Conservation (phyloP, 2,113 vertebrate genomes). For the Nannobrachium achirus region DNA sequence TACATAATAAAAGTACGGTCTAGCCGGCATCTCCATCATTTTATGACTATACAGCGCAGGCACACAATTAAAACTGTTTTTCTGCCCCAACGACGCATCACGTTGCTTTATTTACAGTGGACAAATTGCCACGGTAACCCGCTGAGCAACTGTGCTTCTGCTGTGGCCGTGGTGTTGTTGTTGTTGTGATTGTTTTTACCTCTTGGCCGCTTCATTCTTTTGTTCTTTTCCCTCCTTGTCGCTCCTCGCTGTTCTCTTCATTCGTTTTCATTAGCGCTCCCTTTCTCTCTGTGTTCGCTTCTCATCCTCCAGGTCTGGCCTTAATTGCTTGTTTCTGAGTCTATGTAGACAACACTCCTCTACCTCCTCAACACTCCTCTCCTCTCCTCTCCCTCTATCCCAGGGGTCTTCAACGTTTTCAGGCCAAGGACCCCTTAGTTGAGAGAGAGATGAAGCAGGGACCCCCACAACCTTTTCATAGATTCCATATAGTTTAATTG, state of each 20-base stretch:
- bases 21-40: constrained; percentile 2
- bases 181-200: constrained; percentile 2
- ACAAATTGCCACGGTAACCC: constrained; percentile 30
- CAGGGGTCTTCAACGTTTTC: no score
- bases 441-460: no score
- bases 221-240: not conserved
- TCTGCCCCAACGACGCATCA: constrained; percentile 9
- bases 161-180: constrained; percentile 18
- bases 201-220: not conserved
- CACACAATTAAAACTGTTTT: constrained; percentile 35
- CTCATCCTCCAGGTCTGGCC: constrained; percentile 14
- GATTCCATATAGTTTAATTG: no score
- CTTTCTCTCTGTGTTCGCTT: constrained; percentile 1
- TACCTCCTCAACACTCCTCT: no score
- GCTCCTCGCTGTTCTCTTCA: not conserved
- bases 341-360: not conserved
- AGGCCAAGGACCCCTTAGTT: no score
- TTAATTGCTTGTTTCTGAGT: constrained; percentile 28
- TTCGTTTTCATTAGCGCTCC: not conserved
- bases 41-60: not conserved
- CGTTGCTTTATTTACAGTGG: constrained; percentile 12
- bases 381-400: not conserved
- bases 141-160: constrained; percentile 38
- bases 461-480: no score
- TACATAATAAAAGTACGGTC: no score